Evolutionary conservation across 2,797 vertebrate species (phyloP), one percentile per base, ranked within the genome.

Genomic region (Monodelphis domestica): DNA sequence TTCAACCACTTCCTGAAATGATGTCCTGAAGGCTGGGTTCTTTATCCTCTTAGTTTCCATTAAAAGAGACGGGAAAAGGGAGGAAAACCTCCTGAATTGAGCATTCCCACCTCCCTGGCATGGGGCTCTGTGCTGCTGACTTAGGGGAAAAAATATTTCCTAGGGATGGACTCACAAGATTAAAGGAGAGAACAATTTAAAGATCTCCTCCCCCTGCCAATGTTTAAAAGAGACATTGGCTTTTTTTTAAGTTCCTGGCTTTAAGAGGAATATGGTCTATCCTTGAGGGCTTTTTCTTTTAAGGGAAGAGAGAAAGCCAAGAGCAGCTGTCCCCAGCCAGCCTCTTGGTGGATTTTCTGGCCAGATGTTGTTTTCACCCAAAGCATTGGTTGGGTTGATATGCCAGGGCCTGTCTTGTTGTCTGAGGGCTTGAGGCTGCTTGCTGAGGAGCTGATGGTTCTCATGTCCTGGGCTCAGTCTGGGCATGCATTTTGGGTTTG

Each of bases 401-500:
- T 12, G 50, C 59, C 92, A 92, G 96, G 94, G 95, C 96, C 91
- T 0, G 33, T 90, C 93, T 94, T 92, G 96, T 53, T 97, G 88
- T 96, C 97, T 96, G 94, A 70, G 96, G 30, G 9, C 12, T 84
- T 5, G 28, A 59, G 26, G 28, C 56, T 54, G 55, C 33, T 30
- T 92, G 63, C 97, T 52, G 89, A 33, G 45, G 55, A 33, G 15
- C 33, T 57, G 50, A 90, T 59, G 56, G 52, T 90, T 90, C 57
- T 90, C 50, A 59, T 51, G 96, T 93, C 96, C 95, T 0, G 89
- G 21, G 95, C 97, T 95, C 96, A 96, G 97, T 96, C 96, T 95
- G 96, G 96, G 97, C 97, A 96, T 97, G 97, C 97, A 94, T 91
- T 97, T 92, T 87, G 95, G 87, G 63, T 97, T 97, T 98, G 97